Conservation (phyloP, 2,797 vertebrate genomes). For the Arrhamphus sclerolepis region DNA sequence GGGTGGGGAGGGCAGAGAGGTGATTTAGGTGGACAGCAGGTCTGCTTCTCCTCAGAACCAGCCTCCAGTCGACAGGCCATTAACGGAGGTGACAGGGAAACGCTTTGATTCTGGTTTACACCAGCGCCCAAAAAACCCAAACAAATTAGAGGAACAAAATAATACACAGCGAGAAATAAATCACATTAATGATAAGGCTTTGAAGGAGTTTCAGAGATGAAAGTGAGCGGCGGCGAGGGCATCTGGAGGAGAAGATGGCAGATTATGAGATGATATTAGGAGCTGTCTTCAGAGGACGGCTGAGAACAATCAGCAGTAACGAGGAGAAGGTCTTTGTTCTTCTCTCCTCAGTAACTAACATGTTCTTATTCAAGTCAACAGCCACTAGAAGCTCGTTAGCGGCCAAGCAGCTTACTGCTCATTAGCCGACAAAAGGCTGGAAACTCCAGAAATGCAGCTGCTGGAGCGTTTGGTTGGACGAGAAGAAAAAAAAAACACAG, state of each 20-base stretch:
- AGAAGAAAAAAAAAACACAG: too few relatives aligned
- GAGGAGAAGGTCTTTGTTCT: constrained; percentile 72
- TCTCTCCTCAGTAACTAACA: constrained; percentile 60
- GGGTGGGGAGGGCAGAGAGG: constrained; percentile 71
- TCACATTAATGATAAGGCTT: constrained; percentile 76
- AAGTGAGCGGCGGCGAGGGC: constrained; percentile 63
- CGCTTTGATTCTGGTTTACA: constrained; percentile 80
- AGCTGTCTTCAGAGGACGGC: constrained; percentile 71
- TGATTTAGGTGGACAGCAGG: constrained; percentile 75
- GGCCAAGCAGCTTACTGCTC: constrained; percentile 59
- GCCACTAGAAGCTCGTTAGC: constrained; percentile 71
- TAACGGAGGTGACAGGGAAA: constrained; percentile 78
- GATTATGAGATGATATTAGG: constrained; percentile 72
- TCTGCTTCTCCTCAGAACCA: constrained; percentile 73
- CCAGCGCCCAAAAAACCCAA: constrained; percentile 73
- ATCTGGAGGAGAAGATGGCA: constrained; percentile 71
- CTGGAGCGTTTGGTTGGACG: too few relatives aligned
- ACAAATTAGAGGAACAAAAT: constrained; percentile 81
- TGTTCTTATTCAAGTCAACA: constrained; percentile 78
- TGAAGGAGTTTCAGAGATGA: constrained; percentile 72
- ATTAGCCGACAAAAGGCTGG: constrained; percentile 63
- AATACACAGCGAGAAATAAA: constrained; percentile 78
- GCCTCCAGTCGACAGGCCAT: constrained; percentile 70
- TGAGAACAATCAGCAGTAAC: constrained; percentile 71
- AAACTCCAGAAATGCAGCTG: constrained; percentile 46